phyloP scores from a whole-genome alignment of 2,888 invertebrate genomes.

The Agriotes lineatus region DNA sequence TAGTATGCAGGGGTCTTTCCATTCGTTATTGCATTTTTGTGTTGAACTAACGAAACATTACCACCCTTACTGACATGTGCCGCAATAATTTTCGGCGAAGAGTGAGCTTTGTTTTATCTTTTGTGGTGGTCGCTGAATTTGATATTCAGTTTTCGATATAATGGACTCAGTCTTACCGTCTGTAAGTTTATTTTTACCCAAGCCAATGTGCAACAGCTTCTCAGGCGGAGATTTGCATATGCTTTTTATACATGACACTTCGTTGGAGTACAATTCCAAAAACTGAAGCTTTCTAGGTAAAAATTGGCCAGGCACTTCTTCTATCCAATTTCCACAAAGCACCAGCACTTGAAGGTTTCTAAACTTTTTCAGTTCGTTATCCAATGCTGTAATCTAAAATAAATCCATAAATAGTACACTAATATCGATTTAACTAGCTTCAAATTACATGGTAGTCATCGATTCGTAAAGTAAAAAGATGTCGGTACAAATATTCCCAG shows the following conservation, averaged over 20 bases:
- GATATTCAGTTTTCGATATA: no score
- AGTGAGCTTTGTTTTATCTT: no score
- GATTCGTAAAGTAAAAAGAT: conserved; percentile 52
- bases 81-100: background rate
- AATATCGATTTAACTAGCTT: background rate
- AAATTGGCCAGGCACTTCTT: conserved; percentile 59
- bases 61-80: conserved; percentile 4
- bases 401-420: background rate
- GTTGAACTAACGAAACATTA: conserved; percentile 43
- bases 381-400: conserved; percentile 69
- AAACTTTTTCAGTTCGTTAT: conserved; percentile 63
- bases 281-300: conserved; percentile 65
- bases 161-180: conserved; percentile 54
- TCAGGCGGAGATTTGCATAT: conserved; percentile 63
- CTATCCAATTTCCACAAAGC: conserved; percentile 65
- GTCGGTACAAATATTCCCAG: conserved; percentile 52
- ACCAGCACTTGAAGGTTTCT: conserved; percentile 65
- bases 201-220: conserved; percentile 68
- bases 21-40: conserved; percentile 60
- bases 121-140: no score
- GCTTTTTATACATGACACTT: conserved; percentile 61
- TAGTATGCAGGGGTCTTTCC: conserved; percentile 43
- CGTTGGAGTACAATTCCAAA: conserved; percentile 69
- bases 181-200: conserved; percentile 67
- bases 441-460: conserved; percentile 54